Conservation (phyloP, 2,113 vertebrate species). For the Pardalotus punctatus region DNA sequence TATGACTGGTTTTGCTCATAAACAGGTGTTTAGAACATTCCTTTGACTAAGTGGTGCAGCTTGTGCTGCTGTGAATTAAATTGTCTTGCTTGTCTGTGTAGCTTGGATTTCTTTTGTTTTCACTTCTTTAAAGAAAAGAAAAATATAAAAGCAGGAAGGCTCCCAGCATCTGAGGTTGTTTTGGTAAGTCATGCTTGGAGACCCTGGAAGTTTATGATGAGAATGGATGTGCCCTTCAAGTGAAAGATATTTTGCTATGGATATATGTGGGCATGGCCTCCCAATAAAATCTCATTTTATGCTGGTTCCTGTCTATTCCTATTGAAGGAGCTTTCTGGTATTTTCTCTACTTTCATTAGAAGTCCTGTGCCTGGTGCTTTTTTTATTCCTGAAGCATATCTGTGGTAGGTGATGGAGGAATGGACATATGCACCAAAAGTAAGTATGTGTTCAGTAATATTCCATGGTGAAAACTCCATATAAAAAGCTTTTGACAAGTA, state of each 20-base stretch:
- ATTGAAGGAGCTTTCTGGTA: background rate
- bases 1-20: slow-evolving; percentile 82
- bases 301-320: background rate
- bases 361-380: background rate
- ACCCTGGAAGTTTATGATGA: background rate
- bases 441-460: background rate
- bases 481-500: background rate
- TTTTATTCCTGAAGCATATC: background rate
- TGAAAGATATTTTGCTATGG: background rate
- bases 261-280: background rate
- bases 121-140: background rate
- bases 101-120: slow-evolving; percentile 25
- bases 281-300: background rate
- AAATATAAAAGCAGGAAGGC: background rate
- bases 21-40: slow-evolving; percentile 77
- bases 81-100: slow-evolving; percentile 41
- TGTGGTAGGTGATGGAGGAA: background rate
- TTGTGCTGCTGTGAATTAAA: slow-evolving; percentile 47
- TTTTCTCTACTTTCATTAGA: background rate
- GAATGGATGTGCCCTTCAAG: background rate
- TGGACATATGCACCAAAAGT: background rate
- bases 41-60: slow-evolving; percentile 56
- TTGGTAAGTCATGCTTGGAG: background rate
- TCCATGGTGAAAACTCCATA: background rate
- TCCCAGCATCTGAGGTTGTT: background rate